Evolutionary conservation across 2,113 vertebrate genomes (phyloP).

Genomic region (Athene noctua): DNA sequence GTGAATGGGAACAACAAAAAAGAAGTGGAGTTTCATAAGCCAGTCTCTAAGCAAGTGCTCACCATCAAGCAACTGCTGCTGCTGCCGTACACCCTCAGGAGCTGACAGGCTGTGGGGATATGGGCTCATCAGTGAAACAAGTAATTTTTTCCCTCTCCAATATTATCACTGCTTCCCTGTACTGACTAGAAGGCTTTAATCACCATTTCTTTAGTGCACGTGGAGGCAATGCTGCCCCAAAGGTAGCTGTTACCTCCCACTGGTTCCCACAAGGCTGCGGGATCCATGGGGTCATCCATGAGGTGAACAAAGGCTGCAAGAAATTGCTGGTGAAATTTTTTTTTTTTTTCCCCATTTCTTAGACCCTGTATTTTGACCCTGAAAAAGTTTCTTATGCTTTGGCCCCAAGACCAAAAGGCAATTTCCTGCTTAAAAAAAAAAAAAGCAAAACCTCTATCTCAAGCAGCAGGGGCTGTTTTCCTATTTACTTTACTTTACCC

Average conservation of each 20-base stretch:
- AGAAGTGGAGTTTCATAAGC: background rate
- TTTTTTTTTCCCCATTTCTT: accelerated
- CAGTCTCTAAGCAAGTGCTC: background rate
- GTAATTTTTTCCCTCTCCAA: background rate
- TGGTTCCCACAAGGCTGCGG: background rate
- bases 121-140: background rate
- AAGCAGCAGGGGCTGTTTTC: background rate
- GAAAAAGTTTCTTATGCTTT: background rate
- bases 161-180: background rate
- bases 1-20: background rate
- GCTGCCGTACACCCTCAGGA: background rate
- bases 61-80: background rate
- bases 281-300: accelerated
- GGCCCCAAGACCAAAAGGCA: background rate
- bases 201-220: background rate
- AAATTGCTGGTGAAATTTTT: background rate
- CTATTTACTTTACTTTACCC: background rate
- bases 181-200: background rate
- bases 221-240: background rate
- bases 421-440: background rate
- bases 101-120: accelerated
- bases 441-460: background rate
- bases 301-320: background rate
- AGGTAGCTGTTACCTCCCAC: background rate
- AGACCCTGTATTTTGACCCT: background rate